Conservation (phyloP, 2,113 vertebrate species). For the Gorsachius goisagi region DNA sequence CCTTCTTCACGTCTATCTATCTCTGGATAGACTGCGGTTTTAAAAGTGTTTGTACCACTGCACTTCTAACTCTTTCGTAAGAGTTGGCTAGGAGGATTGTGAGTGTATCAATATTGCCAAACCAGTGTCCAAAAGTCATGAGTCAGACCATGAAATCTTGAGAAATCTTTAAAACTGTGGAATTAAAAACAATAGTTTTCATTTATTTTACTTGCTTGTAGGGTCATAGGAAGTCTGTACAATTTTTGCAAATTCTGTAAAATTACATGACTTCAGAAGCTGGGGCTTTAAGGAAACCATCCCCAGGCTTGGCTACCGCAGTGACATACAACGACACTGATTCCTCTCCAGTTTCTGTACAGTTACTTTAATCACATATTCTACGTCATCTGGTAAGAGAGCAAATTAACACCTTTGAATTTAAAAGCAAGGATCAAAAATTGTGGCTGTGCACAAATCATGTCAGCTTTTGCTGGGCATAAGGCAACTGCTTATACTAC, state of each 20-base stretch:
- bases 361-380: neutral
- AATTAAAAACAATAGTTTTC: neutral
- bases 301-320: neutral
- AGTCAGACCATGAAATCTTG: neutral
- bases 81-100: neutral
- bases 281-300: neutral
- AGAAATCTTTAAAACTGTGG: neutral
- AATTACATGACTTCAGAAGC: neutral
- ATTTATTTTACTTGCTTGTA: neutral
- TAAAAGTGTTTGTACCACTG: neutral
- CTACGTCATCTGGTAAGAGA: neutral
- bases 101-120: neutral
- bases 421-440: neutral
- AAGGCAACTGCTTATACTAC: neutral
- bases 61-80: neutral
- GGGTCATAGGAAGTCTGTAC: neutral
- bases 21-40: neutral
- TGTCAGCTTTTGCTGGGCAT: neutral
- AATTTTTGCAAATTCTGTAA: neutral
- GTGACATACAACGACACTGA: accelerated
- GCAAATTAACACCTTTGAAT: neutral
- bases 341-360: neutral
- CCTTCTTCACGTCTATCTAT: neutral
- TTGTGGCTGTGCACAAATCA: neutral
- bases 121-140: neutral